Evolutionary conservation across 53 echinoderm and acorn worm genomes (phyloP).

Genomic region (Arbacia lixula): DNA sequence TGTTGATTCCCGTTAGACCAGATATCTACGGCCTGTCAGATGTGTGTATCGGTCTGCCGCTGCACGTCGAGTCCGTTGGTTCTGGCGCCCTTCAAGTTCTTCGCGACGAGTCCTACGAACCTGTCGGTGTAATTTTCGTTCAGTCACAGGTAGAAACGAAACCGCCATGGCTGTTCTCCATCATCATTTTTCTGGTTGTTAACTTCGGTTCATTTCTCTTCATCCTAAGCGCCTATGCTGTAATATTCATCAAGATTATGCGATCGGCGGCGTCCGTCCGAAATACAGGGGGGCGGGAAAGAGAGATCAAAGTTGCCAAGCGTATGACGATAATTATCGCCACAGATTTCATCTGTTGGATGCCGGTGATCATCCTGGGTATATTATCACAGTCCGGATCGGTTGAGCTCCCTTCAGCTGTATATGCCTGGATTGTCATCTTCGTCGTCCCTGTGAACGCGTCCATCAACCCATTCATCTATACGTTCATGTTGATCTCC

Average conservation of each 20-base stretch:
- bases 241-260: conserved; percentile 61
- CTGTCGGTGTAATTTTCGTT: conserved; percentile 18
- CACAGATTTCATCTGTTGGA: conserved; percentile 80
- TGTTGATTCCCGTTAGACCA: conserved; percentile 42
- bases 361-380: conserved; percentile 83
- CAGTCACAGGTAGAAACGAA: no score
- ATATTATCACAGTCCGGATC: conserved; percentile 59
- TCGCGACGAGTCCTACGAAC: conserved; percentile 7
- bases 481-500: no score
- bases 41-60: conserved; percentile 67
- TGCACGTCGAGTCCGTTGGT: conserved; percentile 48
- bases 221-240: conserved; percentile 64
- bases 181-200: conserved; percentile 64
- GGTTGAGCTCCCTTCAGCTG: conserved; percentile 61
- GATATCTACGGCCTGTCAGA: conserved; percentile 70
- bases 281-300: conserved; percentile 33
- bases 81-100: conserved; percentile 53
- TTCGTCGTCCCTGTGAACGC: conserved; percentile 77
- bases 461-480: conserved; percentile 71
- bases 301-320: conserved; percentile 60
- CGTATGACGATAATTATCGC: conserved; percentile 71
- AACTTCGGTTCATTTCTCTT: conserved; percentile 63
- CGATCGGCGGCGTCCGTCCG: conserved; percentile 50
- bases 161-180: conserved; percentile 73
- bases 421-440: conserved; percentile 71